These are phyloP conservation scores for Spodoptera picta DNA, from an alignment of 2,888 invertebrate species.

Conservation along the genomic window DNA sequence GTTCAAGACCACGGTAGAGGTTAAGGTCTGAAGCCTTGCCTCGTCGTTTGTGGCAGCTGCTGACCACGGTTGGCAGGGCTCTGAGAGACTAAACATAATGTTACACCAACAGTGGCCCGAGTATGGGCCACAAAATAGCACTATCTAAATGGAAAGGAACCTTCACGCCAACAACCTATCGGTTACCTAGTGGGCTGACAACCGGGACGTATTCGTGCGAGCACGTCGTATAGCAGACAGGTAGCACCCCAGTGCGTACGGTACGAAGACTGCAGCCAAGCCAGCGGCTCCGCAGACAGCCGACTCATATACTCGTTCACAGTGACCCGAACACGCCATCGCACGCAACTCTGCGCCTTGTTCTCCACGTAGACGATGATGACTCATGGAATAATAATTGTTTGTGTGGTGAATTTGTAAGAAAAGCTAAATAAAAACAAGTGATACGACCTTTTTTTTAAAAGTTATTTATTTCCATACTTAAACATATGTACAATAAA, in stretches of 20 bases:
- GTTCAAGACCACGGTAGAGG: conserved; percentile 43
- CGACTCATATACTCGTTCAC: conserved; percentile 69
- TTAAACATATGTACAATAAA: conserved; percentile 87
- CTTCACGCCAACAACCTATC: conserved; percentile 77
- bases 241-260: conserved; percentile 64
- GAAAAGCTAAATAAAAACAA: conserved; percentile 70
- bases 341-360: conserved; percentile 67
- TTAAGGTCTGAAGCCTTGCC: conserved; percentile 45
- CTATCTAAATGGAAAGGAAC: conserved; percentile 69
- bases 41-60: conserved; percentile 54
- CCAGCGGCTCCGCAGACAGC: conserved; percentile 61
- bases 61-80: conserved; percentile 58
- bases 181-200: conserved; percentile 87
- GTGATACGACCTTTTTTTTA: conserved; percentile 68
- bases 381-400: conserved; percentile 88
- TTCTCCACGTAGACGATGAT: conserved; percentile 78
- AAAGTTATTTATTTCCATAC: conserved; percentile 84
- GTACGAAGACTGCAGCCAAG: conserved; percentile 56
- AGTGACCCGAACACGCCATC: conserved; percentile 68
- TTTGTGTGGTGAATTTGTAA: conserved; percentile 81
- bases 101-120: conserved; percentile 74
- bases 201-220: conserved; percentile 77
- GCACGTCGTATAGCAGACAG: conserved; percentile 68
- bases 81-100: conserved; percentile 81
- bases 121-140: conserved; percentile 65